Evolutionary conservation across 2,113 vertebrate genomes (phyloP).

Genomic region (Mirza zaza): DNA sequence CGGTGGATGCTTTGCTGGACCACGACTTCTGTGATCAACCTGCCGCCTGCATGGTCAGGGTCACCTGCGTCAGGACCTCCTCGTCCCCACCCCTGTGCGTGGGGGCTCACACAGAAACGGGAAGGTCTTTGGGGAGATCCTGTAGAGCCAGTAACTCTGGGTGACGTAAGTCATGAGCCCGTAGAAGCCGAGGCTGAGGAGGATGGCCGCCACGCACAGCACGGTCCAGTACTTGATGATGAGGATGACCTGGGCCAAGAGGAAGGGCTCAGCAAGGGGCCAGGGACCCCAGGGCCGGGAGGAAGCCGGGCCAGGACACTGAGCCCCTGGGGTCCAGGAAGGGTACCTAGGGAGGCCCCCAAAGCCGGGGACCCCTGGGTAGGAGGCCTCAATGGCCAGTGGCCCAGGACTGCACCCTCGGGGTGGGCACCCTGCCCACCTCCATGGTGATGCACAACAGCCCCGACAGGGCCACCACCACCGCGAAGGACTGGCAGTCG

Average conservation of each 20-base stretch:
- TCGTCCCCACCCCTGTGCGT: neutral
- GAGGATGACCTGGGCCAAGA: slow-evolving; percentile 84
- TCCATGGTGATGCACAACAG: slow-evolving; percentile 87
- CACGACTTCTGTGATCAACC: neutral
- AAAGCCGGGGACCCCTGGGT: neutral
- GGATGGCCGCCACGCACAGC: slow-evolving; percentile 80
- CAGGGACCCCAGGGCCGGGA: too few relatives aligned
- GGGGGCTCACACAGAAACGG: slow-evolving; percentile 87
- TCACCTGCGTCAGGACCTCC: too few relatives aligned
- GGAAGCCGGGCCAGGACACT: neutral
- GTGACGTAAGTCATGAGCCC: slow-evolving; percentile 84
- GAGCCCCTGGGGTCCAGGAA: neutral
- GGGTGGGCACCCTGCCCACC: slow-evolving; percentile 80
- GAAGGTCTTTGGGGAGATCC: slow-evolving; percentile 84
- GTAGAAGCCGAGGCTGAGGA: slow-evolving; percentile 85
- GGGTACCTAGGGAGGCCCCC: neutral
- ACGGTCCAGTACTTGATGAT: slow-evolving; percentile 89
- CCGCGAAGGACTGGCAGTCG: slow-evolving; percentile 90
- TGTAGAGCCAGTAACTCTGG: slow-evolving; percentile 84
- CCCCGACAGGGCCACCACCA: slow-evolving; percentile 85
- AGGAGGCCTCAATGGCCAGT: neutral
- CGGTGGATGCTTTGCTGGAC: rapidly evolving
- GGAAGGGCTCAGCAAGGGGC: rapidly evolving
- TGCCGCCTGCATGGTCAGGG: neutral
- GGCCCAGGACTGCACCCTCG: rapidly evolving